Conservation (phyloP, 2,113 vertebrate genomes). For the Sorex araneus region DNA sequence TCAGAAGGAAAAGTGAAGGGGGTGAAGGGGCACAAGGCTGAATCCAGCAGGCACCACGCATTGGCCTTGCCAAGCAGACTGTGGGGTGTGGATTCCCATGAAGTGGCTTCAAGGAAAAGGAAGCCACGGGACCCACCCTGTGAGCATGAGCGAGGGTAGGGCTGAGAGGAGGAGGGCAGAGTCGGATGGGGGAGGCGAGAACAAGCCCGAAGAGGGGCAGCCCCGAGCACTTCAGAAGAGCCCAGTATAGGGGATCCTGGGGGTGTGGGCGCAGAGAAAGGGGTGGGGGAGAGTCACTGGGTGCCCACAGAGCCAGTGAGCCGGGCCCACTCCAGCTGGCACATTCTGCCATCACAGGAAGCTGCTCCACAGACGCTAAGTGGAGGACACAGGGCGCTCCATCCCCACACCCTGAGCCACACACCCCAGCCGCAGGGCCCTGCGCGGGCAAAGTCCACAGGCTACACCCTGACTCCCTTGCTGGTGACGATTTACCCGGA, state of each 20-base stretch:
- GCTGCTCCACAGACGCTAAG: neutral
- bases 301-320: neutral
- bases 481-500: conserved; percentile 45
- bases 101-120: neutral
- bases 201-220: neutral
- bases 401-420: neutral
- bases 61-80: neutral
- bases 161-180: neutral
- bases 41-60: neutral
- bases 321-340: too few relatives aligned
- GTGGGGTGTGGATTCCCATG: neutral
- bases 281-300: neutral
- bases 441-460: conserved; percentile 48
- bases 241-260: neutral
- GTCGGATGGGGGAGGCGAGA: neutral
- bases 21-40: neutral
- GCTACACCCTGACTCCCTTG: conserved; percentile 76
- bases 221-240: neutral
- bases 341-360: too few relatives aligned
- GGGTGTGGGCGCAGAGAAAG: neutral
- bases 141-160: neutral
- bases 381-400: neutral
- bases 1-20: too few relatives aligned
- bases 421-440: conserved; percentile 14
- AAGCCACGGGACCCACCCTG: neutral